Base-by-base conservation (phyloP, 2,113 vertebrate species). In the Oncorhynchus nerka region DNA sequence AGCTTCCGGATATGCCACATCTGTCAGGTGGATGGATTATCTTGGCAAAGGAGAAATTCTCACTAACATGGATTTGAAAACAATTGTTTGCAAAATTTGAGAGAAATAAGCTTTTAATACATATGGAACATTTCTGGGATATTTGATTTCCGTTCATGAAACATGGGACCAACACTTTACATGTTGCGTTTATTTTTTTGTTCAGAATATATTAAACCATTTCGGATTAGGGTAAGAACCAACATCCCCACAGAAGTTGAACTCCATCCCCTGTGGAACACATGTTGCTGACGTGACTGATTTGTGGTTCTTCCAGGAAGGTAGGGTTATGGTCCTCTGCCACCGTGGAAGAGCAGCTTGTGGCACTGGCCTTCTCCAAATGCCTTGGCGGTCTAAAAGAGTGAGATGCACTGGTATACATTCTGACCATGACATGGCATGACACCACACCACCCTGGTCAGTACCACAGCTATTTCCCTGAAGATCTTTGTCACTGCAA, bases 361-460 rank as follows among this genome's bases (percentile, higher is more conserved):
- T 26, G 26, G 45, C 19, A 7, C 2, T n/a, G 4, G 48, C 74
- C 45, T 24, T 48, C 26, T 67, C 20, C 16, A 59, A 74, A 74
- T 74, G 59, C 32, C 72, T 62, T 30, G 73, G 11, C n/a, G 20
- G 12, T 75, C 64, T 55, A 75, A 75, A 75, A 55, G 22, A 32
- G 1, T 2, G 13, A 62, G 16, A 62, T 1, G 1, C 26, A 4
- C 71, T 73, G 71, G 32, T 59, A 45, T 64, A 57, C 59, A 3
- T 26, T 48, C 61, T 74, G 72, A 26, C 72, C 59, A 22, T 74
- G 30, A 62, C 34, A 48, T 69, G 16, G 45, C 67, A 39, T 69
- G 16, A 69, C 67, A 39, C 39, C 34, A 70, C 68, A 4, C 4
- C 28, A 20, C 34, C 39, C 28, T 30, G 32, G 6, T 20, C 5